Base-by-base conservation (phyloP, 1,140 invertebrate genomes). In the Diprion similis region DNA sequence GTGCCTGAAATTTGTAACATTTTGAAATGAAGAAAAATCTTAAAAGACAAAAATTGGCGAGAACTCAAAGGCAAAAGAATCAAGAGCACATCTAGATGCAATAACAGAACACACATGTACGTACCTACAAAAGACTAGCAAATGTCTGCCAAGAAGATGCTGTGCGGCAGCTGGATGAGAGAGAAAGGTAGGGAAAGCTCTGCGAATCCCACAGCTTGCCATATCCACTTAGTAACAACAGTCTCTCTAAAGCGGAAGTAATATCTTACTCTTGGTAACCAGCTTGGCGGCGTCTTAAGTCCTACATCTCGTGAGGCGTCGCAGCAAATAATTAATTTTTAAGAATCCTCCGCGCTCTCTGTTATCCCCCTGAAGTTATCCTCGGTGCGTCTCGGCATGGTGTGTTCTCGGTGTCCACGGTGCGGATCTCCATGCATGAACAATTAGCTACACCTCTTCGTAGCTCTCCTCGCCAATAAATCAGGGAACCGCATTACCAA, bases 371-470 rank as follows among this genome's bases (percentile, higher is more conserved):
- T 37, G 24, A 37, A 37, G 24, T 37, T 37, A 37, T 37, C 59
- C 17, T 64, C 59, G 17, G 59, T 64, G 24, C 24, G 24, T 37
- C 24, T 37, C 24, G 24, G 24, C 24, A 37, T 1, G 24, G 24
- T 37, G 24, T 37, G 69, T 76, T 66, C 51, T 72, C 47, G 47
- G 51, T 71, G 70, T 72, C 74, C 79, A 75, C 71, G 78, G 66
- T 71, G 68, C 73, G 80, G 80, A 83, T 85, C 82, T 80, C 82
- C 83, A 84, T 84, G 83, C 82, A 85, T 84, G 83, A 83, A 85
- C 84, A 85, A 85, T 85, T 85, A 84, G 84, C 83, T 85, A 84
- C 82, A 85, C 84, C 83, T 84, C 83, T 77, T 84, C 82, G 83
- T 84, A 82, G 82, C 82, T 82, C 80, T 78, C 78, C 82, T 82